These are phyloP conservation scores for Eufriesea mexicana DNA, from an alignment of 1,140 invertebrate genomes.

Conservation along the genomic window DNA sequence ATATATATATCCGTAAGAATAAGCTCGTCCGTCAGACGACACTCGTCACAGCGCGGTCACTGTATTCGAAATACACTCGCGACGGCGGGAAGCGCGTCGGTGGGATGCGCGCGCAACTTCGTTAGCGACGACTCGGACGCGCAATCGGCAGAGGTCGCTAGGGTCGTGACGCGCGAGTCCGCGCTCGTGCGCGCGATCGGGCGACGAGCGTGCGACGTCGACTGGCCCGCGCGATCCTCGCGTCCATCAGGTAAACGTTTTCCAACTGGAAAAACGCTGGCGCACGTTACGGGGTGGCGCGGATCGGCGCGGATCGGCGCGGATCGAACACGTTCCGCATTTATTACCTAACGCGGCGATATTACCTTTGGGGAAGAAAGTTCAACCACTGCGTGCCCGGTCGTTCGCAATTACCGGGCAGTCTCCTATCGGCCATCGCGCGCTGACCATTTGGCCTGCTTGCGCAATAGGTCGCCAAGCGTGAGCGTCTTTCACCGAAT, in stretches of 20 bases:
- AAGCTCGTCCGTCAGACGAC: no score
- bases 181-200: not conserved
- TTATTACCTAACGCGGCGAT: constrained; percentile 53
- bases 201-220: not conserved
- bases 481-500: constrained; percentile 28
- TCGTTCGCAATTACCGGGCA: constrained; percentile 50
- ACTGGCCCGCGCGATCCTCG: no score
- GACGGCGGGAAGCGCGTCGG: no score
- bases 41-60: no score
- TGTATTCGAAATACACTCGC: no score
- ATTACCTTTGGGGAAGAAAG: constrained; percentile 54
- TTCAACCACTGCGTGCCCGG: constrained; percentile 34
- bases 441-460: constrained; percentile 25
- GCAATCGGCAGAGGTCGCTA: no score
- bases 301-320: not conserved
- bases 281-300: not conserved
- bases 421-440: not conserved
- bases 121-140: no score
- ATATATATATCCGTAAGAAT: no score
- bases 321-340: constrained; percentile 14
- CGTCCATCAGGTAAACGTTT: not conserved
- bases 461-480: constrained; percentile 46
- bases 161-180: no score
- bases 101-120: no score
- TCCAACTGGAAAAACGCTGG: not conserved